Base-by-base conservation (phyloP, 2,797 vertebrate genomes). In the Microctenopoma lineatum region DNA sequence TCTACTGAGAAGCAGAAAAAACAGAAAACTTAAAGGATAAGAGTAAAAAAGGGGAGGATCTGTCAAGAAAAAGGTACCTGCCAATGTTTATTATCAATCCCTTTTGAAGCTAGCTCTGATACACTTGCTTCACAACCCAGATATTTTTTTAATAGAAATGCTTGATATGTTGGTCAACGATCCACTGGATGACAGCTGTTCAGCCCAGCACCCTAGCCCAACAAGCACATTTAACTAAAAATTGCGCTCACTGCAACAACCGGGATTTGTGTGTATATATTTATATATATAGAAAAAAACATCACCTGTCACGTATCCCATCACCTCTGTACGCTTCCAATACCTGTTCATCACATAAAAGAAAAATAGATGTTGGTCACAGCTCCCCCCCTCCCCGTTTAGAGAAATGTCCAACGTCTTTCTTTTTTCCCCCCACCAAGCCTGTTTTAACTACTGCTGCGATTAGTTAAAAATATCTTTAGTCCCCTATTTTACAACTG, bases 171-270 rank as follows among this genome's bases (percentile, higher is more conserved):
- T 80, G 79, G 87, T 90, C 86, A 70, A 81, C 77, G 82, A 84
- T 85, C 80, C 83, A 82, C 47, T 70, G 72, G 66, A 85, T 85
- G 84, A 89, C 77, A 87, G 87, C 83, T 82, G 70, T 74, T 75
- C 77, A 92, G 91, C 83, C 88, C 90, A 92, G 93, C 92, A 92
- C 88, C 91, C 89, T 87, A 86, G 86, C 83, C 77, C 87, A 91
- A 89, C 63, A 69, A 88, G 88, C 91, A 91, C 91, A 93, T 88
- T 77, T 26, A 87, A 89, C 83, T 81, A 87, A 88, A 86, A 85
- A 87, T 89, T 90, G 86, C 88, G 92, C 90, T 85, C 84, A 88
- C 89, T 88, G 89, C 89, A 89, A 92, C 88, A 73, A 90, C 87
- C 86, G 91, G 87, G 82, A 84, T 84, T 73, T 83, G 84, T 86